Evolutionary conservation across 2,888 invertebrate genomes (phyloP).

Genomic region (Microdon myrmicae): DNA sequence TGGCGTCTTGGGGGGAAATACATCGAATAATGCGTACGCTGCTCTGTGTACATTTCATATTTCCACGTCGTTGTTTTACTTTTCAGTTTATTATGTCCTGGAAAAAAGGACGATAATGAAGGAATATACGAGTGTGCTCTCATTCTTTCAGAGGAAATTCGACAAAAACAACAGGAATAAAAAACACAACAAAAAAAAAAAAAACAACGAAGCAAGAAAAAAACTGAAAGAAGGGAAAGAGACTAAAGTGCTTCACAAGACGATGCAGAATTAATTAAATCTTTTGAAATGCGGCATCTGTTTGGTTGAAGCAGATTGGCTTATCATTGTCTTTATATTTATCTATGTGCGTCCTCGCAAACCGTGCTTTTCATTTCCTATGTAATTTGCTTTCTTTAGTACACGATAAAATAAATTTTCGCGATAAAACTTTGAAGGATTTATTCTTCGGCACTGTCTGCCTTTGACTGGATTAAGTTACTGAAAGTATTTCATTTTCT

Average conservation of each 20-base stretch:
- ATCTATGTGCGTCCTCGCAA: neutral
- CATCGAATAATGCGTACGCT: neutral
- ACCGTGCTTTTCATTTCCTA: too few relatives aligned
- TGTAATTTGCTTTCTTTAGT: too few relatives aligned
- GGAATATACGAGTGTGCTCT: neutral
- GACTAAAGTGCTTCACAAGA: slow-evolving; percentile 2
- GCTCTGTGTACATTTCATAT: slow-evolving; percentile 34
- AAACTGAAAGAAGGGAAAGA: too few relatives aligned
- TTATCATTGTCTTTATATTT: neutral
- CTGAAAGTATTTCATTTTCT: too few relatives aligned
- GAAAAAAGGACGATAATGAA: too few relatives aligned
- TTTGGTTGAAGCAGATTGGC: neutral
- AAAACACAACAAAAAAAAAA: too few relatives aligned
- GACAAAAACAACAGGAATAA: too few relatives aligned
- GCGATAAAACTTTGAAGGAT: too few relatives aligned
- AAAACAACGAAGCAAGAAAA: too few relatives aligned
- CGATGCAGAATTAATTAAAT: slow-evolving; percentile 11
- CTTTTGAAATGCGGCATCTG: neutral
- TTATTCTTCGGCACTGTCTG: too few relatives aligned
- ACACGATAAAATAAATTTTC: too few relatives aligned
- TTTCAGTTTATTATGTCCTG: slow-evolving; percentile 48
- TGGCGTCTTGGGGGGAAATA: slow-evolving; percentile 4
- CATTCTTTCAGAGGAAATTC: neutral
- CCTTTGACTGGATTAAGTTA: too few relatives aligned
- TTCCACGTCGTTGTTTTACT: slow-evolving; percentile 38